Conservation (phyloP, 2,797 vertebrate species). For the Naso thynnoides region DNA sequence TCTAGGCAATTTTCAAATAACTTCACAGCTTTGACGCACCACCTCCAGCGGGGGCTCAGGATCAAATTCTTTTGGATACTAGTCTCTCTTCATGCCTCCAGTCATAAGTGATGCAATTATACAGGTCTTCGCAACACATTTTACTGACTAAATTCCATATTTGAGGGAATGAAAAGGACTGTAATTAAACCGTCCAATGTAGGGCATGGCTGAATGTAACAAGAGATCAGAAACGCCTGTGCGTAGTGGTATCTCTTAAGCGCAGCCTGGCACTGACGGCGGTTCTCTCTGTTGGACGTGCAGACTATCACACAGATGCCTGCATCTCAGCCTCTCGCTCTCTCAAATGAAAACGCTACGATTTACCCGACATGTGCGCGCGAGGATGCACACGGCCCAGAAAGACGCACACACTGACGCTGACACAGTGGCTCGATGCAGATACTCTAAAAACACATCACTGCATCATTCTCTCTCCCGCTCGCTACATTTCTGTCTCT, state of each 20-base stretch:
- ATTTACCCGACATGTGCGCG: constrained; percentile 33
- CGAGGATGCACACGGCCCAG: constrained; percentile 5
- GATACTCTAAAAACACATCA: constrained; percentile 26
- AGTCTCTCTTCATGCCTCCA: constrained; percentile 10
- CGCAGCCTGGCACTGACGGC: constrained; percentile 55
- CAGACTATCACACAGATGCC: constrained; percentile 51
- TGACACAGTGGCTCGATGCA: constrained; percentile 34
- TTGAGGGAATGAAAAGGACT: constrained; percentile 40
- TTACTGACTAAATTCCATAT: constrained; percentile 44
- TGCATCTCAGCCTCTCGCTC: constrained; percentile 21
- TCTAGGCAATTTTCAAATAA: constrained; percentile 16
- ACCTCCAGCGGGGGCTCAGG: constrained; percentile 13
- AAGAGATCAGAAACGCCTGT: constrained; percentile 55
- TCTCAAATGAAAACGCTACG: constrained; percentile 12
- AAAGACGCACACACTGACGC: constrained; percentile 15
- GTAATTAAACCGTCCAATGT: constrained; percentile 62
- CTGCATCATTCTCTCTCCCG: constrained; percentile 25
- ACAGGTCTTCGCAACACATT: constrained; percentile 32
- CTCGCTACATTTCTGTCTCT: constrained; percentile 33
- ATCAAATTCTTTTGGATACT: constrained; percentile 29
- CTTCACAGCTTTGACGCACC: background rate
- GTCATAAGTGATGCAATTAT: constrained; percentile 40
- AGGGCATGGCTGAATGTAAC: constrained; percentile 60
- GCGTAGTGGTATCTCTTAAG: constrained; percentile 52
- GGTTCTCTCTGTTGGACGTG: constrained; percentile 51